Base-by-base conservation (phyloP, 1,140 invertebrate species). In the Rhagoletis pomonella region DNA sequence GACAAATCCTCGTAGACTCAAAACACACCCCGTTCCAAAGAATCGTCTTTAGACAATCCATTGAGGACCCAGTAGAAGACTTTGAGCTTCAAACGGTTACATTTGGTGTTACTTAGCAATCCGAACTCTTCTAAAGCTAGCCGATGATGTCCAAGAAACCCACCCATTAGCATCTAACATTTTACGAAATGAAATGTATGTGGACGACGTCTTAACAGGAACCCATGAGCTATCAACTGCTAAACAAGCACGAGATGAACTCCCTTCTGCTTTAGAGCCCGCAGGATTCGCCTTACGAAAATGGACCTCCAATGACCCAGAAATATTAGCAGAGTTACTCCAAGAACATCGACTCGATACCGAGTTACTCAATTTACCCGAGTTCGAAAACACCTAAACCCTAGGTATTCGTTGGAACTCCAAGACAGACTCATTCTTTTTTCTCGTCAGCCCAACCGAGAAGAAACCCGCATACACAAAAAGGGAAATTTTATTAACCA, bases 21-120 rank as follows among this genome's bases (percentile, higher is more conserved):
- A 85, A 89, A 9, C 88, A 93, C 58, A 60, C 73, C 10, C 86
- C 1, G 6, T 42, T 42, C 29, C 65, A 67, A 88, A 65, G 90
- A 73, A 92, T 93, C 58, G 64, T 93, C 1, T 93, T 92, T 89
- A 86, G 90, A 67, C 19, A 65, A 1, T 39, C 44, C 44, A 60
- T 85, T 10, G 44, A 65, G 14, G 77, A 62, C 9, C 58, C 69
- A 44, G 17, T 69, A n/a, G 14, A 85, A 6, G 87, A 85, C 64
- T 67, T 85, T 17, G 42, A 86, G 39, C 39, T 86, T 9, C 17
- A 58, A 42, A 86, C 84, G 12, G 84, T 86, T 29, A 29, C 29
- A 29, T 29, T 29, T 29, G 55, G 58, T 58, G 2, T 86, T 86
- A 62, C 17, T 50, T 44, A 14, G 85, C 39, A 6, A 86, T 86